Evolutionary conservation across 2,888 invertebrate genomes (phyloP), one percentile per base, ranked within the genome.

Genomic region (Tuberolachnus salignus): DNA sequence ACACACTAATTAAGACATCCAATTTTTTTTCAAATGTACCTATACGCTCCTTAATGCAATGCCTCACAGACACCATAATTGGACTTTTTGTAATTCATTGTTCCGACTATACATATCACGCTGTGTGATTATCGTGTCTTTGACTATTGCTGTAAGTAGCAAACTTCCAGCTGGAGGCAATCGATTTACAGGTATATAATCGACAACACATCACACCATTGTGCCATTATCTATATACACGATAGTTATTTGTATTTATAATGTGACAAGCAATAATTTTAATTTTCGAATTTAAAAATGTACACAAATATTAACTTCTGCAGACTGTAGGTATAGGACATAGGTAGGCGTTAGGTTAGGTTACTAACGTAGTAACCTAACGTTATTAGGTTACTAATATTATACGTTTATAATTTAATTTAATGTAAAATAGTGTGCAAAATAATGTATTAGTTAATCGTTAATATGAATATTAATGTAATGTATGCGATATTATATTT

Each of bases 1-100:
- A 49, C 19, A 59, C 19, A 61, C 26, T 72, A 61, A 72, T 72
- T 72, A 61, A 72, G 72, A 72, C 72, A 49, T 72, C 59, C 44
- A 59, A 3, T n/a, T 61, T 72, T 61, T 72, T 61, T 61, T 49
- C 26, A 72, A 19, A 49, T 2, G 53, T 13, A 34, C 3, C n/a
- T n/a, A 6, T 34, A 34, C 34, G 34, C 21, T 10, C 34, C 10
- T 19, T 46, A 61, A 72, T 72, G 59, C 72, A 72, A 61, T 26
- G 34, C 59, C 23, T 49, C 19, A 9, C 19, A 26, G 19, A 10
- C 34, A 34, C 19, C 11, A 19, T 61, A 72, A 72, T 72, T 72
- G 59, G 26, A 72, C 72, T 72, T 61, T 59, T 72, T 72, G 26
- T 59, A 13, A 26, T 44, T 49, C 61, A 34, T 61, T 72, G 11